Evolutionary conservation across 2,113 vertebrate species (phyloP).

Genomic region (Laterallus jamaicensis): DNA sequence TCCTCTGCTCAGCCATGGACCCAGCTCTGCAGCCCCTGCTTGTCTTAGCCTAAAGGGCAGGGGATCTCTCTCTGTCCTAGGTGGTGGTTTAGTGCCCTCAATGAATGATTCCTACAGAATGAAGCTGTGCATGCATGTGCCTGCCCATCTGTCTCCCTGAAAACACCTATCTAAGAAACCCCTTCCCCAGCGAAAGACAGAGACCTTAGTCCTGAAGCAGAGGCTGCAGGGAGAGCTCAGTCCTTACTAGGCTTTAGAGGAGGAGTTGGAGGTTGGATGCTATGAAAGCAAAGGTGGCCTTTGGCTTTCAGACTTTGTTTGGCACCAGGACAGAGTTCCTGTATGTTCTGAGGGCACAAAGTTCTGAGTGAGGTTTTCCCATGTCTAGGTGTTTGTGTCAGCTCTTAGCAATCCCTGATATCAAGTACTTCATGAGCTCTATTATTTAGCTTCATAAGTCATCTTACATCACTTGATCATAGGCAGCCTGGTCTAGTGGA

Average conservation of each 20-base stretch:
- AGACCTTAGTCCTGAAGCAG: neutral
- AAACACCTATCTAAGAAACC: neutral
- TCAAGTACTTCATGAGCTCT: neutral
- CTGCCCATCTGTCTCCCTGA: neutral
- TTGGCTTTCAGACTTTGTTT: neutral
- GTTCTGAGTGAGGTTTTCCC: neutral
- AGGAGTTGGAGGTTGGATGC: neutral
- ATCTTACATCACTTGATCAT: neutral
- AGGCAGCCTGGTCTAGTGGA: no score
- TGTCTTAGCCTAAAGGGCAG: no score
- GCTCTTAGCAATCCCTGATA: neutral
- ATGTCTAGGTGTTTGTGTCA: neutral
- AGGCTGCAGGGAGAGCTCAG: neutral
- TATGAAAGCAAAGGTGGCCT: no score
- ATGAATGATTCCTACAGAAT: neutral
- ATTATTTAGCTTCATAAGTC: neutral
- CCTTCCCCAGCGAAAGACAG: neutral
- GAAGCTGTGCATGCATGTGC: neutral
- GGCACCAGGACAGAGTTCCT: fast-evolving
- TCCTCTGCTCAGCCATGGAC: no score
- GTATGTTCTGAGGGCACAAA: neutral
- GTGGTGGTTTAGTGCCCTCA: neutral
- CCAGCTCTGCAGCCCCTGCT: no score
- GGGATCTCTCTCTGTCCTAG: no score
- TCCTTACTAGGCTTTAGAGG: neutral